Conservation (phyloP, 2,797 vertebrate species). For the Karalla daura region DNA sequence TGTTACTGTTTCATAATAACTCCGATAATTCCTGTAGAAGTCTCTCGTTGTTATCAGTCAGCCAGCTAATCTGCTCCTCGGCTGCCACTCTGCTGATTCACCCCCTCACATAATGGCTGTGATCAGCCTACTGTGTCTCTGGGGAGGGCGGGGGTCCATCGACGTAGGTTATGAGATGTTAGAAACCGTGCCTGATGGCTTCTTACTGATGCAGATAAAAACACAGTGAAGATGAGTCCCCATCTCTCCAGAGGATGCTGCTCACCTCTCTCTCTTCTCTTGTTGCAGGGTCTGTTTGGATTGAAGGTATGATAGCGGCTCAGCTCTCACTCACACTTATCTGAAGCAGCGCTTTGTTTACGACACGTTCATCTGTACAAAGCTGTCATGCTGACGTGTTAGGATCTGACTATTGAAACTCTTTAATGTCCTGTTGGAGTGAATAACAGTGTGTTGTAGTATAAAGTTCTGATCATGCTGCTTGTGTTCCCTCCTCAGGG, state of each 20-base stretch:
- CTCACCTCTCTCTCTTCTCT: conserved; percentile 43
- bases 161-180: conserved; percentile 37
- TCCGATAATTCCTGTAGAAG: conserved; percentile 12
- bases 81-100: conserved; percentile 21
- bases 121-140: conserved; percentile 23
- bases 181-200: conserved; percentile 28
- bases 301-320: conserved; percentile 82
- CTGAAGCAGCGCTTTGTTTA: conserved; percentile 18
- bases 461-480: conserved; percentile 18
- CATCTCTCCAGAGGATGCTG: conserved; percentile 9
- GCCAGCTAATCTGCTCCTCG: conserved; percentile 20
- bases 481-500: conserved; percentile 81
- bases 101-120: conserved; percentile 25
- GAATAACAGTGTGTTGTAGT: neutral
- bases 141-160: conserved; percentile 6
- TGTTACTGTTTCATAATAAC: conserved; percentile 39
- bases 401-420: too few species aligned
- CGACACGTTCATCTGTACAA: conserved; percentile 24
- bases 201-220: conserved; percentile 53
- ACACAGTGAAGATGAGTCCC: conserved; percentile 20
- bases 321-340: conserved; percentile 6
- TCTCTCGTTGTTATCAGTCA: conserved; percentile 33
- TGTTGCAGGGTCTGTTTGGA: conserved; percentile 86
- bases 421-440: neutral
- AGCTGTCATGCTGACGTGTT: conserved; percentile 33